Evolutionary conservation across 2,888 invertebrate genomes (phyloP).

Genomic region (Drosophila formosana): DNA sequence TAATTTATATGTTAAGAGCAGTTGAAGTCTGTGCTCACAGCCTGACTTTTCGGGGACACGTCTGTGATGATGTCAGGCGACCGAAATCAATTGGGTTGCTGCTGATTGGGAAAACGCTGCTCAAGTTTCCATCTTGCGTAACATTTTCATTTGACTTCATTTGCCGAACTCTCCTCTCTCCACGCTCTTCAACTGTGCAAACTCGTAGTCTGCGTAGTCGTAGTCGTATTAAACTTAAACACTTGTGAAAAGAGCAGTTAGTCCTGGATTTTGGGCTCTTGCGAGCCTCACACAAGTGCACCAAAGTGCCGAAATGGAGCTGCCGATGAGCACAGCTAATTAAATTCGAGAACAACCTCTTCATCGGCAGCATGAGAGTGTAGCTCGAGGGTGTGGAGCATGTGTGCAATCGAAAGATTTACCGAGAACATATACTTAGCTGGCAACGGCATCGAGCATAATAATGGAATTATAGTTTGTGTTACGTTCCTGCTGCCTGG

Average conservation of each 20-base stretch:
- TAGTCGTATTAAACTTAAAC: slow-evolving; percentile 34
- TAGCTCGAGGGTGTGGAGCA: neutral
- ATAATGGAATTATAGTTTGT: slow-evolving; percentile 3
- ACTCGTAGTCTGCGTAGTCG: neutral
- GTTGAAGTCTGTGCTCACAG: no score
- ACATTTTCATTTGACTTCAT: slow-evolving; percentile 53
- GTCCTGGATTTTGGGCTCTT: slow-evolving; percentile 5
- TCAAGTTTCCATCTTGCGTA: slow-evolving; percentile 40
- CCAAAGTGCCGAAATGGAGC: slow-evolving; percentile 33
- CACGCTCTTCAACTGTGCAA: neutral
- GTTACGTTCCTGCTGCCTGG: neutral
- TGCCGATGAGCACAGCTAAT: slow-evolving; percentile 45
- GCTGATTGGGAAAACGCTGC: slow-evolving; percentile 36
- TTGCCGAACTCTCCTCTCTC: slow-evolving; percentile 18
- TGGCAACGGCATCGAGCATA: no score
- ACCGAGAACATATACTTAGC: neutral
- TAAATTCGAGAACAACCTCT: slow-evolving; percentile 36
- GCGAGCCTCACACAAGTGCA: slow-evolving; percentile 20
- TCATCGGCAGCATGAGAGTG: neutral
- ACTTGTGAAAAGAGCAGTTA: slow-evolving; percentile 40
- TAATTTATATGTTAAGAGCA: no score
- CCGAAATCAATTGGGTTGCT: neutral
- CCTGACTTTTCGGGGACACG: no score
- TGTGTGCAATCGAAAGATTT: slow-evolving; percentile 15
- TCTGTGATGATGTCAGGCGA: no score